Evolutionary conservation across 2,797 vertebrate species (phyloP).

Genomic region (Acanthiza pusilla): DNA sequence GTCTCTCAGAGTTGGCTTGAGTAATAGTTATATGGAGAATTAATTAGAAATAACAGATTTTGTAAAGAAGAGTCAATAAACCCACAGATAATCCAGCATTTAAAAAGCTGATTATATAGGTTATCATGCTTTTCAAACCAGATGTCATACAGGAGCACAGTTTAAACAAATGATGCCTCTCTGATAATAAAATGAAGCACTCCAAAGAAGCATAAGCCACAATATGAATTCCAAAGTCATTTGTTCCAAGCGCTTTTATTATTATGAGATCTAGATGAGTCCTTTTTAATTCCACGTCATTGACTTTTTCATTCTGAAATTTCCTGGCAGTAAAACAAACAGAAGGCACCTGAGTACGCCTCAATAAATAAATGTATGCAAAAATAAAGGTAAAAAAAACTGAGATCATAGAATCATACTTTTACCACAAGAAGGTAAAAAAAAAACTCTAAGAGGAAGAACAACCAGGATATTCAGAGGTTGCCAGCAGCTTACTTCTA

Average conservation of each 20-base stretch:
- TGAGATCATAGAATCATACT: not conserved
- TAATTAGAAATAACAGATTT: conserved; percentile 63
- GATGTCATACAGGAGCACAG: conserved; percentile 35
- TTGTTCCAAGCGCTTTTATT: conserved; percentile 19
- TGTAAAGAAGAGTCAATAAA: conserved; percentile 51
- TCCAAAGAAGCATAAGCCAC: conserved; percentile 11
- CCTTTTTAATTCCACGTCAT: not conserved
- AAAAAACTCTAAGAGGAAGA: not conserved
- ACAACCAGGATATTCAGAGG: not conserved
- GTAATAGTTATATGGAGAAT: conserved; percentile 27
- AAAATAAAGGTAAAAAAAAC: conserved; percentile 16
- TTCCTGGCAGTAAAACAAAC: not conserved
- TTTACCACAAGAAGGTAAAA: not conserved
- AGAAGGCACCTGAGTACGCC: not conserved
- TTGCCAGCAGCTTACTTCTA: not conserved
- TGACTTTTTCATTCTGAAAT: not conserved
- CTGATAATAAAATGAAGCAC: conserved; percentile 19
- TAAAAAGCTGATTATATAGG: conserved; percentile 58
- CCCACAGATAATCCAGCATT: conserved; percentile 49
- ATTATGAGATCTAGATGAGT: conserved; percentile 20
- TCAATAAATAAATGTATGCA: not conserved
- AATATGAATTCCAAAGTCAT: conserved; percentile 28
- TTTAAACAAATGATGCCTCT: conserved; percentile 26
- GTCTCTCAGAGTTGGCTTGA: conserved; percentile 20
- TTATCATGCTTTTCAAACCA: conserved; percentile 57